A percentile compares a stretch with the other conserved stretches of the same genome.
phyloP scores from a whole-genome alignment of 2,888 invertebrate genomes.

The Temnothorax unifasciatus region DNA sequence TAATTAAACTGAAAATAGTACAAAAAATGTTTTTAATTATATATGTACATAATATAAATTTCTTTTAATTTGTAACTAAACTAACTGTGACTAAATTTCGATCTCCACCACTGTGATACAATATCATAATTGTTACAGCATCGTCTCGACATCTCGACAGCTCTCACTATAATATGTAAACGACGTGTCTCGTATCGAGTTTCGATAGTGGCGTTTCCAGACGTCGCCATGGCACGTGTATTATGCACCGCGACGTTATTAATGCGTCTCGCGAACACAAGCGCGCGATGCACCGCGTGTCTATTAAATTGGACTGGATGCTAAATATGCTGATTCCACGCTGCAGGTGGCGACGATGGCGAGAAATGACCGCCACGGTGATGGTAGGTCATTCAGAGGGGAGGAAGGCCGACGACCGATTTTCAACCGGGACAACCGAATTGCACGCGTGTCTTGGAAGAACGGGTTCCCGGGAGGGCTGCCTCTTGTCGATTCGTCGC shows the following conservation, averaged over 20 bases:
- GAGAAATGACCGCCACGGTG: slow-evolving; percentile 57
- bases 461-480: slow-evolving; percentile 29
- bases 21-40: not conserved
- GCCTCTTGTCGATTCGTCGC: slow-evolving; percentile 73
- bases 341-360: slow-evolving; percentile 77
- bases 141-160: slow-evolving; percentile 26
- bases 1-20: not conserved
- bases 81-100: not conserved
- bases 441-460: slow-evolving; percentile 40
- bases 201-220: slow-evolving; percentile 38
- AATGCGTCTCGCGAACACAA: slow-evolving; percentile 72
- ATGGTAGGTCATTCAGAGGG: slow-evolving; percentile 30
- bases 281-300: slow-evolving; percentile 70
- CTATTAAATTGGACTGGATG: slow-evolving; percentile 78
- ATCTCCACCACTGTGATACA: not conserved
- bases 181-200: slow-evolving; percentile 26
- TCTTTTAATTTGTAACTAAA: slow-evolving; percentile 1
- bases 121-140: slow-evolving; percentile 1
- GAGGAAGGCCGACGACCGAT: slow-evolving; percentile 76
- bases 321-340: slow-evolving; percentile 81
- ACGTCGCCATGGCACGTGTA: slow-evolving; percentile 45
- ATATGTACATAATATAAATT: not conserved
- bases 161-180: slow-evolving; percentile 35
- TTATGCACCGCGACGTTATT: slow-evolving; percentile 68
- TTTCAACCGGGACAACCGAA: slow-evolving; percentile 70